Evolutionary conservation across 2,888 invertebrate genomes (phyloP).

Genomic region (Tethea ocularis): DNA sequence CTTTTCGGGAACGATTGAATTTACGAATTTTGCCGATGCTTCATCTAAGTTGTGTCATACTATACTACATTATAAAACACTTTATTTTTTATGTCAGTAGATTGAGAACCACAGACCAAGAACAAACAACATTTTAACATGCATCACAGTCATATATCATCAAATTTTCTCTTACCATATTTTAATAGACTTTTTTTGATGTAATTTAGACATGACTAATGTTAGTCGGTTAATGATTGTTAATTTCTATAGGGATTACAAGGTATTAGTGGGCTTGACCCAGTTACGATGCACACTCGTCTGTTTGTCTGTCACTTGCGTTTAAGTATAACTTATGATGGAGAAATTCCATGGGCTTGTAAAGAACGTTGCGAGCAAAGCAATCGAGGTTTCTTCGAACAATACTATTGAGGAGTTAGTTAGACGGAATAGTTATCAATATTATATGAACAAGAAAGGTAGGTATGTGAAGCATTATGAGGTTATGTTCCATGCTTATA

Average conservation of each 20-base stretch:
- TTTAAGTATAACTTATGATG: slow-evolving; percentile 27
- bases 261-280: slow-evolving; percentile 45
- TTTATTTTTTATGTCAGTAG: too few species aligned
- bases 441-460: not conserved
- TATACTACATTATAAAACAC: too few species aligned
- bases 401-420: not conserved
- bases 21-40: too few species aligned
- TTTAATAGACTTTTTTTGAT: slow-evolving; percentile 29
- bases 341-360: slow-evolving; percentile 11
- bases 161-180: slow-evolving; percentile 35
- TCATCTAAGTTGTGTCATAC: too few species aligned
- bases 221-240: slow-evolving; percentile 55
- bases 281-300: slow-evolving; percentile 34
- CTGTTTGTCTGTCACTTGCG: slow-evolving; percentile 31
- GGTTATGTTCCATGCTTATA: too few species aligned
- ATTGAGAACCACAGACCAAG: slow-evolving; percentile 7
- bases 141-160: slow-evolving; percentile 54
- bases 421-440: not conserved
- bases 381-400: not conserved
- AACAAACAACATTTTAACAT: slow-evolving; percentile 38
- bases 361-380: too few species aligned
- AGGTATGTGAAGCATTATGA: too few species aligned
- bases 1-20: too few species aligned
- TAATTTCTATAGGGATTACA: slow-evolving; percentile 70
- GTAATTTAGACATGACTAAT: slow-evolving; percentile 55